Percentiles rank a stretch among this genome's conserved stretches.
phyloP scores from a whole-genome alignment of 2,888 invertebrate species.

The Electrophaes corylata region DNA sequence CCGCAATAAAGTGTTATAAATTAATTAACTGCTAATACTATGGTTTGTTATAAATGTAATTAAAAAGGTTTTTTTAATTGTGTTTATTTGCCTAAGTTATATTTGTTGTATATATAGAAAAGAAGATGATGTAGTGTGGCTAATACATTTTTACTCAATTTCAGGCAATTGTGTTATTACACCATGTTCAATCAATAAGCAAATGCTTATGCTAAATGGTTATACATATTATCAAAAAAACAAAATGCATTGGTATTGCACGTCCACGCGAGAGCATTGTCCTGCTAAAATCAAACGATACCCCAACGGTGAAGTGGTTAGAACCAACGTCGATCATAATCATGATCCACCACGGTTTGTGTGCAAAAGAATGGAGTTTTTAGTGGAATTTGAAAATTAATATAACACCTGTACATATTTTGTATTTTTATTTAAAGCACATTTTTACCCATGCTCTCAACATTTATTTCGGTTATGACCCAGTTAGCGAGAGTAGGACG shows the following conservation, averaged over 20 bases:
- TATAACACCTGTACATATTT: not conserved
- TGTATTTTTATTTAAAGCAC: not conserved
- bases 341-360: constrained; percentile 19
- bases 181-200: constrained; percentile 42
- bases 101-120: too few relatives aligned
- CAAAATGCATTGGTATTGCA: constrained; percentile 47
- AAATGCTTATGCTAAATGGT: constrained; percentile 49
- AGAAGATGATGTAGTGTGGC: not conserved
- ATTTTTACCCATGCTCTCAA: not conserved
- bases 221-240: constrained; percentile 33
- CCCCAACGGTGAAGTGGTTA: constrained; percentile 17
- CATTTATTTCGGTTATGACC: not conserved
- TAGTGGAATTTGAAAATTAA: constrained; percentile 20
- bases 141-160: not conserved
- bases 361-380: constrained; percentile 14
- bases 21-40: too few relatives aligned
- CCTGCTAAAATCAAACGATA: constrained; percentile 13
- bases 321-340: constrained; percentile 18
- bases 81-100: too few relatives aligned
- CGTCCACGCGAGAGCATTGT: constrained; percentile 38
- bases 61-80: too few relatives aligned
- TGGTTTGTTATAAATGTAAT: too few relatives aligned
- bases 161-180: constrained; percentile 1
- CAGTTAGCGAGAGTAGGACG: not conserved
- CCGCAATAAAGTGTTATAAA: too few relatives aligned